Percentiles rank a stretch among this genome's conserved stretches.
These are phyloP conservation scores for Tarsius wallacei DNA, from an alignment of 2,797 vertebrate genomes.

Conservation along the genomic window DNA sequence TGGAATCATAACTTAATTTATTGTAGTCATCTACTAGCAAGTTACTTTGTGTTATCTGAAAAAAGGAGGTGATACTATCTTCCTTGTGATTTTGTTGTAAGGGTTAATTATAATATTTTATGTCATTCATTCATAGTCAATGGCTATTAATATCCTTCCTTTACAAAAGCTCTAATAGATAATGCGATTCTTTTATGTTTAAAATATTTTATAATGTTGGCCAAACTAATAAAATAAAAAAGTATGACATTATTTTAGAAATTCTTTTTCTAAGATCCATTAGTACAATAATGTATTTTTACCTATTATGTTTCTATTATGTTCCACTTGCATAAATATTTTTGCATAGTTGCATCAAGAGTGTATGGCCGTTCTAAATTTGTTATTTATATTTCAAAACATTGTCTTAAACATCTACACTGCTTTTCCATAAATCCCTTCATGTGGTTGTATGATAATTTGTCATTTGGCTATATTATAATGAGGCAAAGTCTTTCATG, in stretches of 20 bases:
- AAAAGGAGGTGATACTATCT: neutral
- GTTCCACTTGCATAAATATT: neutral
- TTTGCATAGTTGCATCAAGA: neutral
- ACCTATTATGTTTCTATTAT: neutral
- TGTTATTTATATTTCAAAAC: slow-evolving; percentile 6
- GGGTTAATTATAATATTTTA: neutral
- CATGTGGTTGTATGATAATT: neutral
- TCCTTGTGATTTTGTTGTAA: neutral
- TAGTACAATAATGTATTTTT: neutral
- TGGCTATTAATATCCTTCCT: neutral
- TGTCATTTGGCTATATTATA: neutral
- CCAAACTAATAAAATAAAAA: slow-evolving; percentile 18
- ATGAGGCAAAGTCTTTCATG: neutral
- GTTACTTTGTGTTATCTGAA: neutral
- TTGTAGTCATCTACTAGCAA: neutral
- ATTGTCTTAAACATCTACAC: neutral
- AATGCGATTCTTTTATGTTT: slow-evolving; percentile 1
- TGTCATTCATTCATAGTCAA: neutral
- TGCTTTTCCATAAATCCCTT: neutral
- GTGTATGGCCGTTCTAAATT: neutral
- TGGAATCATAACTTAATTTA: neutral
- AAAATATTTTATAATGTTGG: neutral
- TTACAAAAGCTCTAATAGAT: slow-evolving; percentile 32
- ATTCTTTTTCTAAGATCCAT: neutral
- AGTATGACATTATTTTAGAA: neutral